phyloP scores from a whole-genome alignment of 2,797 vertebrate species.

The Siniperca obscura region DNA sequence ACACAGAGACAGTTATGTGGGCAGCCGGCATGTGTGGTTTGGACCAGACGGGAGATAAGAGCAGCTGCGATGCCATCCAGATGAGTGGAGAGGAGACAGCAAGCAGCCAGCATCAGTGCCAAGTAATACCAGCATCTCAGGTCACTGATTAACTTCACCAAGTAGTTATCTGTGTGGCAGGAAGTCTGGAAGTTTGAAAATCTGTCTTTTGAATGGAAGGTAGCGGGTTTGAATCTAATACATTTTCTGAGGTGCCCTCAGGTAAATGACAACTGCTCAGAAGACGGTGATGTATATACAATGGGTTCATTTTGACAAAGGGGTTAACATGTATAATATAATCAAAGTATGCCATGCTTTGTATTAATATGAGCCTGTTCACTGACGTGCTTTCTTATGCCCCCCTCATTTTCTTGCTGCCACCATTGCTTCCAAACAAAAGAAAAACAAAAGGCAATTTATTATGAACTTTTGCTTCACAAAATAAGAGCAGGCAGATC shows the following conservation, averaged over 20 bases:
- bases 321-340: no score
- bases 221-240: background rate
- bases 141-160: conserved; percentile 1
- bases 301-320: no score
- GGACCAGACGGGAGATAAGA: conserved; percentile 19
- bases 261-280: no score
- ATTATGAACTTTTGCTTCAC: background rate
- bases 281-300: no score
- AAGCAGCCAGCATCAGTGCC: background rate
- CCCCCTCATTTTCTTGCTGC: background rate
- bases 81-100: conserved; percentile 2
- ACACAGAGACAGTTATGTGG: conserved; percentile 1
- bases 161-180: background rate
- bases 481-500: conserved; percentile 3
- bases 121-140: conserved; percentile 11
- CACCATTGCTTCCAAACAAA: background rate
- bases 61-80: conserved; percentile 22
- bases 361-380: background rate
- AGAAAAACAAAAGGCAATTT: conserved; percentile 5
- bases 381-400: background rate
- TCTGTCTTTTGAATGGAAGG: background rate
- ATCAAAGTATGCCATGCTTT: background rate
- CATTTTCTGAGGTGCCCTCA: background rate
- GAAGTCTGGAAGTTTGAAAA: background rate
- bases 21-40: background rate